phyloP scores from a whole-genome alignment of 2,888 invertebrate species.

The Spicauda simplicius region DNA sequence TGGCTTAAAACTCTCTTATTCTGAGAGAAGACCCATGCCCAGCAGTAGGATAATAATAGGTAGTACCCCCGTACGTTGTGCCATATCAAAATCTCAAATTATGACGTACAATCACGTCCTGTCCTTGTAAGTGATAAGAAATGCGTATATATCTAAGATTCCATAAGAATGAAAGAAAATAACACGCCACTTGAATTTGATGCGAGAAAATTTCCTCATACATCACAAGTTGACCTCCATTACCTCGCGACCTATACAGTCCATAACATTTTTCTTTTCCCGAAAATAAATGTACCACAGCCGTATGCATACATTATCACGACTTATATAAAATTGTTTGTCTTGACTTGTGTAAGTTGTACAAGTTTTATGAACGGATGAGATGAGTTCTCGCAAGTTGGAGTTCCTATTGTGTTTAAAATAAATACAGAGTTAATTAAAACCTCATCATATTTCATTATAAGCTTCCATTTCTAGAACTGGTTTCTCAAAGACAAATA shows the following conservation, averaged over 20 bases:
- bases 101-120: too few species aligned
- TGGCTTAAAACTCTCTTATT: too few species aligned
- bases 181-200: constrained; percentile 31
- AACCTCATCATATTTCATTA: background rate
- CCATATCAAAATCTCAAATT: too few species aligned
- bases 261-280: constrained; percentile 60
- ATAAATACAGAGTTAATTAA: constrained; percentile 1
- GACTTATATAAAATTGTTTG: constrained; percentile 21
- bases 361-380: constrained; percentile 10
- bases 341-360: constrained; percentile 1
- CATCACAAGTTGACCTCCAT: constrained; percentile 61
- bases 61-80: too few species aligned
- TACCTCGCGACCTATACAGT: constrained; percentile 53
- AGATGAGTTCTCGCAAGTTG: background rate
- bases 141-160: constrained; percentile 8
- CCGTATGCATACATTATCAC: constrained; percentile 66
- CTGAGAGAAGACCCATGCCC: too few species aligned
- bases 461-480: background rate
- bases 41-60: too few species aligned
- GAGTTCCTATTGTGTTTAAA: background rate
- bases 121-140: too few species aligned
- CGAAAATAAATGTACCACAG: constrained; percentile 54
- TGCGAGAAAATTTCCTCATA: constrained; percentile 51
- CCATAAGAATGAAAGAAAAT: constrained; percentile 24
- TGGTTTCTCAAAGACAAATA: background rate